Conservation (phyloP, 1,140 invertebrate genomes). For the Drosophila hydei region DNA sequence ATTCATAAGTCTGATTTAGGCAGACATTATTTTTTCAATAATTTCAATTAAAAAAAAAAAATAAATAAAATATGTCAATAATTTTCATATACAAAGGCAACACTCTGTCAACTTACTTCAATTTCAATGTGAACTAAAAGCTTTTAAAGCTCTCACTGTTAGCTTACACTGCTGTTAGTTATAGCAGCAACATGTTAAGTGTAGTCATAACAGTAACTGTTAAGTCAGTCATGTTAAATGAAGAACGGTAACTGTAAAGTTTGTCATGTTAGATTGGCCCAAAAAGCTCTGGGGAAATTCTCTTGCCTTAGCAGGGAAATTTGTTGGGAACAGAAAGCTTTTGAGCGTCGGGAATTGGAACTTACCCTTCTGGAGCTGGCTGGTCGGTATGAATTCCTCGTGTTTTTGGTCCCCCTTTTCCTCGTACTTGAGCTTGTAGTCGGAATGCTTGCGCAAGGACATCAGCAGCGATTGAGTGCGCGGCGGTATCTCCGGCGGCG, state of each 20-base stretch:
- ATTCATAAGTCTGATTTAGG: too few species aligned
- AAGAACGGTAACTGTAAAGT: not conserved
- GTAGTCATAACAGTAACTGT: not conserved
- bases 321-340: not conserved
- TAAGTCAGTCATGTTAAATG: not conserved
- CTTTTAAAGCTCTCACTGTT: not conserved
- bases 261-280: not conserved
- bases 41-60: too few species aligned
- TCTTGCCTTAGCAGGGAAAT: slow-evolving; percentile 7
- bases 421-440: slow-evolving; percentile 83
- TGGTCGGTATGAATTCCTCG: slow-evolving; percentile 83
- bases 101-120: not conserved
- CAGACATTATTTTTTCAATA: too few species aligned
- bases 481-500: slow-evolving; percentile 88
- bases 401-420: slow-evolving; percentile 84
- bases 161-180: not conserved
- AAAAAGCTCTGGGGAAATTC: slow-evolving; percentile 12
- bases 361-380: slow-evolving; percentile 81
- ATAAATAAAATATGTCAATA: too few species aligned
- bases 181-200: not conserved
- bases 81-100: too few species aligned
- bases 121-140: not conserved
- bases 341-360: not conserved
- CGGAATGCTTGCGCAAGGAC: slow-evolving; percentile 81
- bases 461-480: slow-evolving; percentile 87